Evolutionary conservation across 2,113 vertebrate species (phyloP), one percentile per base, ranked within the genome.

Genomic region (Chrysemys picta): DNA sequence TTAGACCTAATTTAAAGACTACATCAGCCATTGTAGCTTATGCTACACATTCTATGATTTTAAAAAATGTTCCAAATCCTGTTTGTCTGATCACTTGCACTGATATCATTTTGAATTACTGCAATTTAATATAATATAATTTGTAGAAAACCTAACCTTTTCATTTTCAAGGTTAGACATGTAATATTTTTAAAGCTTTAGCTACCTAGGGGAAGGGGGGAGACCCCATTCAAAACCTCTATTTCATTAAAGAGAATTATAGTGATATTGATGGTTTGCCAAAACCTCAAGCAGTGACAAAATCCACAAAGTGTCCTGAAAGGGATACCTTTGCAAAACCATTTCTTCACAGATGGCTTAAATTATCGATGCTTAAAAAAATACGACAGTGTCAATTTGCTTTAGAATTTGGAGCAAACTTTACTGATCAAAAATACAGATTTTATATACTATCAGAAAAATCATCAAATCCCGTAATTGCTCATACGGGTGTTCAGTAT

Each of bases 221-320:
- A 96, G 10, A 95, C 94, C 91, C 95, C 90, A 89, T 96, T 97
- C 96, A 97, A 97, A 98, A 98, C 89, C 94, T 97, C 81, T 98
- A 98, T 98, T 98, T 98, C 98, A 97, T 98, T 97, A 99, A 98
- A 98, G 97, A 97, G 98, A 99, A 98, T 99, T 98, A 98, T 97
- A 98, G 98, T 98, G 98, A 99, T 98, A 98, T 97, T 98, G 97
- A 98, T 96, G 97, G 97, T 91, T 96, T 98, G 99, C 99, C 99
- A 99, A 98, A 99, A 99, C 99, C 99, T 95, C 99, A 99, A 98
- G 96, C 93, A 98, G 98, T 99, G 99, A 99, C 99, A 99, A 98
- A 99, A 99, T 99, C 98, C 97, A 97, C 98, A 98, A 98, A 98
- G 98, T 98, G 98, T 99, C 98, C 98, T 99, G 98, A 98, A 99